Percentiles rank a stretch among this genome's conserved stretches.
phyloP scores from a whole-genome alignment of 2,888 invertebrate species.

The Xanthostigma xanthostigma region DNA sequence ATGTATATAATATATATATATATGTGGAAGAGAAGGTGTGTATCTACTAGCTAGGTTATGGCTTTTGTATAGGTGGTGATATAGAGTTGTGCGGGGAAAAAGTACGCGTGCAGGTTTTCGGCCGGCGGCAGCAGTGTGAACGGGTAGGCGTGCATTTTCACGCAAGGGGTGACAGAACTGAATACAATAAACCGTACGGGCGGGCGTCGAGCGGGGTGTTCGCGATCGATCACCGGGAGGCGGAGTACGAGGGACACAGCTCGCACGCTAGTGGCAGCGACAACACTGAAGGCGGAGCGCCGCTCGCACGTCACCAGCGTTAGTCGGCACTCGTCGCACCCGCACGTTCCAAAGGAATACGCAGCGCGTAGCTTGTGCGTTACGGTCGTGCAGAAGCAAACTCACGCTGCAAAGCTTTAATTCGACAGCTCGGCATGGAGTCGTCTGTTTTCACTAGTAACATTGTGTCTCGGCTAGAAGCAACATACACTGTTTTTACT shows the following conservation, averaged over 20 bases:
- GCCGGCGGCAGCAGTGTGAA: too few relatives aligned
- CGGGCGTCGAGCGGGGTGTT: conserved; percentile 14
- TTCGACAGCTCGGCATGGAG: conserved; percentile 11
- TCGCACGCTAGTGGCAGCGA: neutral
- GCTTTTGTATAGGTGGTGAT: neutral
- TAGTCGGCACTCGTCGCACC: neutral
- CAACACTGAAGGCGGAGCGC: too few relatives aligned
- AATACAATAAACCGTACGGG: conserved; percentile 4
- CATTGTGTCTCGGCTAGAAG: conserved; percentile 33
- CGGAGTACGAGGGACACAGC: conserved; percentile 6
- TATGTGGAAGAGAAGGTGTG: neutral
- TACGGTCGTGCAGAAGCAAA: conserved; percentile 8
- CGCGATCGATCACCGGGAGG: conserved; percentile 13
- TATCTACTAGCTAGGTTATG: too few relatives aligned
- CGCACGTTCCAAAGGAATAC: neutral
- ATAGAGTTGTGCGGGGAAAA: neutral
- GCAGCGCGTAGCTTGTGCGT: neutral
- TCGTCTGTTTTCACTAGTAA: conserved; percentile 33
- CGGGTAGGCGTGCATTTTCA: conserved; percentile 8
- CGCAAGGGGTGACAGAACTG: conserved; percentile 16
- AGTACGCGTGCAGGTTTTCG: too few relatives aligned
- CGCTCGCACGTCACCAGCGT: too few relatives aligned
- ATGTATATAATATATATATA: neutral
- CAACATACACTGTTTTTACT: conserved; percentile 38
- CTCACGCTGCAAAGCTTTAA: conserved; percentile 12